A percentile compares a stretch with the other conserved stretches of the same genome.
Evolutionary conservation across 2,113 vertebrate species (phyloP).

Genomic region (Corythornis madagascariensis): DNA sequence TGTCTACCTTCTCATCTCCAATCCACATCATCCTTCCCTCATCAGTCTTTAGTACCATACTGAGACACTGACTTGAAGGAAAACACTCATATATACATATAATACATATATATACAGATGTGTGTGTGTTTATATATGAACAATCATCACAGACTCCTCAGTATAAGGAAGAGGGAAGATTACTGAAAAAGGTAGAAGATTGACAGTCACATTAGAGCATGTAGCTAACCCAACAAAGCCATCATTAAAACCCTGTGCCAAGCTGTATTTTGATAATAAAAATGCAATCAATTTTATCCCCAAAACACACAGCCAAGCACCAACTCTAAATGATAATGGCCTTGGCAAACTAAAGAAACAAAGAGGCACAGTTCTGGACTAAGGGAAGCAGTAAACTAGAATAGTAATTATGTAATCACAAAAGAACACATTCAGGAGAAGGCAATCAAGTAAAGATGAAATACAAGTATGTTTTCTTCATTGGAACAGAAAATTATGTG

Average conservation of each 20-base stretch:
- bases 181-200: neutral
- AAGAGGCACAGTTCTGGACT: neutral
- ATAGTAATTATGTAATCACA: neutral
- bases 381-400: neutral
- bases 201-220: neutral
- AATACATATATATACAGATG: rapidly evolving
- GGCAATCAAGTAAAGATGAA: neutral
- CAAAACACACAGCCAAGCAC: neutral
- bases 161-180: neutral
- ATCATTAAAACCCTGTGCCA: neutral
- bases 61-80: neutral
- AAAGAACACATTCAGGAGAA: neutral
- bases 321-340: neutral
- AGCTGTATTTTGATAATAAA: neutral
- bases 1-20: neutral
- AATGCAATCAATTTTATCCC: neutral
- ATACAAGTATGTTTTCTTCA: neutral
- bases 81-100: neutral
- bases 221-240: neutral
- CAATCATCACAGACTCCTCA: neutral
- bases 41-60: neutral
- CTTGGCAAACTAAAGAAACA: neutral
- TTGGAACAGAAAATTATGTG: neutral
- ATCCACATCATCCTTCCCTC: neutral
- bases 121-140: neutral